Conservation (phyloP, 2,113 vertebrate genomes). For the Petaurus breviceps region DNA sequence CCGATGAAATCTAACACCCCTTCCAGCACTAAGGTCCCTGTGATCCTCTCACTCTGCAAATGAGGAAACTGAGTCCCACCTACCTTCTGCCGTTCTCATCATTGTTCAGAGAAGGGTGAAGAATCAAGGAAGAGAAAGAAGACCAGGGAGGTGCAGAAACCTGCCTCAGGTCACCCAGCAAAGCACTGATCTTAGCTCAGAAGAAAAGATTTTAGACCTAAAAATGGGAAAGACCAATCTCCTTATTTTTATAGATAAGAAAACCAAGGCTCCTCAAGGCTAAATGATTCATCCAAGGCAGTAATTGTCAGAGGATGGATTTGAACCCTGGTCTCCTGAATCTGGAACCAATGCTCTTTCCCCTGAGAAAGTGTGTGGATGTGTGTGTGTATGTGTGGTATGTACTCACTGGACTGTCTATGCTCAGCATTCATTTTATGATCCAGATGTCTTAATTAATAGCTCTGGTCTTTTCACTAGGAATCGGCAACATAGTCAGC, state of each 20-base stretch:
- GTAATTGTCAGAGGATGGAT: not conserved
- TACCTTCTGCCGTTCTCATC: not conserved
- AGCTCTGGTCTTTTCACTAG: not conserved
- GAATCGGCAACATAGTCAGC: not conserved
- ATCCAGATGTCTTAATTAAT: conserved; percentile 25
- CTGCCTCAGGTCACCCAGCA: not conserved
- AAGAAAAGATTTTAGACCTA: not conserved
- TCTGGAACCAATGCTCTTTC: not conserved
- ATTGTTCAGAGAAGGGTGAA: not conserved
- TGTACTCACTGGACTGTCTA: not conserved
- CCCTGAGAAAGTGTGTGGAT: not conserved
- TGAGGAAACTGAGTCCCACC: not conserved
- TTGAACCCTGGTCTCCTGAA: not conserved
- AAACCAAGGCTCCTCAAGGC: not conserved
- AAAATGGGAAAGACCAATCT: not conserved
- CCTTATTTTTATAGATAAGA: not conserved
- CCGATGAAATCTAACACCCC: not conserved
- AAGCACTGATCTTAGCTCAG: not conserved
- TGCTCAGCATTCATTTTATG: not conserved
- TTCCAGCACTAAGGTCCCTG: not conserved
- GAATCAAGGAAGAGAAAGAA: not conserved
- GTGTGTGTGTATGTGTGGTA: not conserved
- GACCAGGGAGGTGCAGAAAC: not conserved
- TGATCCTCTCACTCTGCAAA: not conserved
- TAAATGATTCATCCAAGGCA: not conserved